Evolutionary conservation across 2,113 vertebrate species (phyloP), one percentile per base, ranked within the genome.

Genomic region (Austrofundulus limnaeus): DNA sequence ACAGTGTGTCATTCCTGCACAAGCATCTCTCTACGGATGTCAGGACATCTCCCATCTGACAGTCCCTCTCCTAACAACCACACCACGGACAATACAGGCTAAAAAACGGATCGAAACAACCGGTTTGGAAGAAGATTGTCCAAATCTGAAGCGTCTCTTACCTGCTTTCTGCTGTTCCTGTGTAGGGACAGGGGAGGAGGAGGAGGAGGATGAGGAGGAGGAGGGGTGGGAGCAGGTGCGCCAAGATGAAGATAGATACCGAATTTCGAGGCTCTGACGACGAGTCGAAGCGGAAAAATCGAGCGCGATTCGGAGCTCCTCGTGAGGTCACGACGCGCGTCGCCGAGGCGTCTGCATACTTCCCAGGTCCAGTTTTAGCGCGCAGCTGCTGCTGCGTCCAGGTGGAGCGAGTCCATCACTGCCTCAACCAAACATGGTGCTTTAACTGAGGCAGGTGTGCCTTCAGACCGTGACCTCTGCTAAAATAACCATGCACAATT

Each of bases 151-250:
- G 67, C 55, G 39, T 64, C 55, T 83, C 85, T 54, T 87, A 87
- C 85, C 87, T 82, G 83, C 69, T 52, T 63, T 7, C 53, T 72
- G 70, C 46, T 45, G 70, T 38, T 77, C 71, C 69, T 51, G 57
- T 58, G 63, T n/a, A 55, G 17, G 58, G 38, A 24, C 46, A 19
- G 67, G 37, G 24, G 70, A 45, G 24, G 70, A 68, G 56, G 41
- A 61, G 38, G 68, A 66, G 75, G 75, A 9, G 10, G 9, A 1
- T 5, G 31, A 28, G 28, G 28, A 28, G 7, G 28, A 28, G 7
- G 28, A 7, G 7, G 7, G 28, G 28, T 3, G 31, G 5, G 9
- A 34, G 31, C 43, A 62, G 63, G 75, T 34, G 78, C 75, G 73
- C 72, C 70, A 66, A 38, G 68, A 61, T 62, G 60, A 70, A 82